Conservation (phyloP, 2,888 invertebrate species). For the Ectobius pallidus region DNA sequence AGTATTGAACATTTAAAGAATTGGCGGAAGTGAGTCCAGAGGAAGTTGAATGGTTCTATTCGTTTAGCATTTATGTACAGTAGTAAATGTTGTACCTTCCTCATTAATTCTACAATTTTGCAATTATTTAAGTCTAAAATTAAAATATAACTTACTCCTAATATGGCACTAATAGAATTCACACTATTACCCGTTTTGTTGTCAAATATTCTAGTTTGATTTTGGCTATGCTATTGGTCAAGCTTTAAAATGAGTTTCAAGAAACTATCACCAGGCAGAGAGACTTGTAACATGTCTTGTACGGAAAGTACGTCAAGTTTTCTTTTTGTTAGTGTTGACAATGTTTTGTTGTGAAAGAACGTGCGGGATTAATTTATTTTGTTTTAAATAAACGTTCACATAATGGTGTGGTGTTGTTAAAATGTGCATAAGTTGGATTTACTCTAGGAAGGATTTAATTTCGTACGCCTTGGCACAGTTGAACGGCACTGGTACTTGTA, state of each 20-base stretch:
- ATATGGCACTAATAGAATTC: no score
- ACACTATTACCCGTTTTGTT: no score
- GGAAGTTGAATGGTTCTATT: no score
- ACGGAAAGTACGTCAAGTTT: constrained; percentile 40
- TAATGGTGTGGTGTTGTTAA: constrained; percentile 34
- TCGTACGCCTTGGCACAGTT: constrained; percentile 12
- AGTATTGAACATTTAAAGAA: no score
- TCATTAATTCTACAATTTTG: no score
- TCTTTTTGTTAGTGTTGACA: constrained; percentile 42
- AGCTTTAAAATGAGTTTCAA: constrained; percentile 35
- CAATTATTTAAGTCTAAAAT: no score
- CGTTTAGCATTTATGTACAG: no score
- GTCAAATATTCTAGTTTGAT: neutral
- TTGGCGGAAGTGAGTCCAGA: no score
- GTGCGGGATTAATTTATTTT: constrained; percentile 34
- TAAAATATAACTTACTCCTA: no score
- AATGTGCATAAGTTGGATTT: constrained; percentile 34
- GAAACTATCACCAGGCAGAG: constrained; percentile 35
- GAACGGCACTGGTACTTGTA: constrained; percentile 35
- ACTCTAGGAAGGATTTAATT: constrained; percentile 21
- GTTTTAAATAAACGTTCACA: constrained; percentile 23
- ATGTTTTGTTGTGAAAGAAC: constrained; percentile 36
- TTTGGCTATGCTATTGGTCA: constrained; percentile 31
- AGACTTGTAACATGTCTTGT: constrained; percentile 35
- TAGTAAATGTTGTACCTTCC: no score